These are phyloP conservation scores for Scortum barcoo DNA, from an alignment of 2,113 vertebrate species.

Conservation along the genomic window DNA sequence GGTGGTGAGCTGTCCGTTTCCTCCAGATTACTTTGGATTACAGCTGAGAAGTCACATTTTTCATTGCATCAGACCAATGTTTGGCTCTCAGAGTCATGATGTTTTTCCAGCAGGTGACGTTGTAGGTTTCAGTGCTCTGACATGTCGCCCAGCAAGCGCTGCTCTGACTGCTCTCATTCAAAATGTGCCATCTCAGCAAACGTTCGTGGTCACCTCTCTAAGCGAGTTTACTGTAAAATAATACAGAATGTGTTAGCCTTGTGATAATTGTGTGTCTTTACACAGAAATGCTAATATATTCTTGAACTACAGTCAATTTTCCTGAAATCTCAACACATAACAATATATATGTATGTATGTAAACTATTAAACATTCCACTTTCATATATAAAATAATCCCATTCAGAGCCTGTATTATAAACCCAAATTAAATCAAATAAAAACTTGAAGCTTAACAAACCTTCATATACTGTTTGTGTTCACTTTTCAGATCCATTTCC, in stretches of 20 bases:
- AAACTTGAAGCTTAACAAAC: not conserved
- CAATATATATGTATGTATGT: too few relatives aligned
- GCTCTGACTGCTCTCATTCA: slow-evolving; percentile 20
- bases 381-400: not conserved
- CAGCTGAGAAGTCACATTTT: not conserved
- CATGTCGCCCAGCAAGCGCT: not conserved
- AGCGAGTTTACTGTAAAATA: not conserved
- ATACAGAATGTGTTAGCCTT: not conserved
- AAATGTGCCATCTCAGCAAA: slow-evolving; percentile 22
- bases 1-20: slow-evolving; percentile 16
- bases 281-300: not conserved
- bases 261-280: not conserved
- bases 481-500: not conserved
- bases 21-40: slow-evolving; percentile 14
- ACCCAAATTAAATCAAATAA: not conserved
- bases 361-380: not conserved
- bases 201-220: not conserved
- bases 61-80: not conserved
- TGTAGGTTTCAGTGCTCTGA: not conserved
- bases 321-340: not conserved
- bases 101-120: slow-evolving; percentile 14
- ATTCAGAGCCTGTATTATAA: not conserved
- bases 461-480: not conserved
- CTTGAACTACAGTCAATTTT: not conserved
- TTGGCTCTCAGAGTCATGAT: slow-evolving; percentile 7